Percentiles rank a stretch among this genome's conserved stretches.
phyloP scores from a whole-genome alignment of 2,888 invertebrate genomes.

The Drymonia ruficornis region DNA sequence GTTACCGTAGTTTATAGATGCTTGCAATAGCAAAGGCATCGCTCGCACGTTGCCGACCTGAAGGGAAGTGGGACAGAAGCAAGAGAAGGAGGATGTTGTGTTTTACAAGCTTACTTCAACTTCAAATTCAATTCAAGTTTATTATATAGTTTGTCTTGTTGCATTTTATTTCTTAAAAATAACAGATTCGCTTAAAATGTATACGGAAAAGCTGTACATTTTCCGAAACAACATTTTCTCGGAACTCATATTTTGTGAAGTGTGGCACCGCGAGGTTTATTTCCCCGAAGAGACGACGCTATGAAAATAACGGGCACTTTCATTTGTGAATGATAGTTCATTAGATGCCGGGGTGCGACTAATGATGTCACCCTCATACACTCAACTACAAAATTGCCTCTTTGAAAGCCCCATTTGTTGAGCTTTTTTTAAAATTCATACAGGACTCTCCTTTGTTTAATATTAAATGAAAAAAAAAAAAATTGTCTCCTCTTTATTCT shows the following conservation, averaged over 20 bases:
- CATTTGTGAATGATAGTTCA: constrained; percentile 38
- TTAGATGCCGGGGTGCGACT: constrained; percentile 35
- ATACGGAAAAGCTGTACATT: constrained; percentile 2
- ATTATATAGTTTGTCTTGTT: neutral
- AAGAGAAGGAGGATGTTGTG: no score
- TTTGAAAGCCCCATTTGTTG: constrained; percentile 24
- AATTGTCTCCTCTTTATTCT: constrained; percentile 26
- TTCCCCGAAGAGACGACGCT: constrained; percentile 19
- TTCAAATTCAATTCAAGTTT: no score
- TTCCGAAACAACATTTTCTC: constrained; percentile 1
- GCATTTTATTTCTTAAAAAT: neutral
- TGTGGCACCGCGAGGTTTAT: constrained; percentile 14
- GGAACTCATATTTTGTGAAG: constrained; percentile 13
- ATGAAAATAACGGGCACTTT: constrained; percentile 31
- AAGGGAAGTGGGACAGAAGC: no score
- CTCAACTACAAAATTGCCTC: constrained; percentile 21
- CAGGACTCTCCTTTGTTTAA: constrained; percentile 16
- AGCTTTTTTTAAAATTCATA: constrained; percentile 28
- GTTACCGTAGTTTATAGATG: no score
- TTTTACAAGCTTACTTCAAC: neutral
- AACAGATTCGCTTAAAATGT: no score
- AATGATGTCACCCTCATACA: constrained; percentile 34
- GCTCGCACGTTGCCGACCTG: no score
- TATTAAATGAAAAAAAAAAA: constrained; percentile 18
- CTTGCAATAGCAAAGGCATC: no score